Evolutionary conservation across 2,797 vertebrate genomes (phyloP), one percentile per base, ranked within the genome.

Genomic region (Acipenser ruthenus): DNA sequence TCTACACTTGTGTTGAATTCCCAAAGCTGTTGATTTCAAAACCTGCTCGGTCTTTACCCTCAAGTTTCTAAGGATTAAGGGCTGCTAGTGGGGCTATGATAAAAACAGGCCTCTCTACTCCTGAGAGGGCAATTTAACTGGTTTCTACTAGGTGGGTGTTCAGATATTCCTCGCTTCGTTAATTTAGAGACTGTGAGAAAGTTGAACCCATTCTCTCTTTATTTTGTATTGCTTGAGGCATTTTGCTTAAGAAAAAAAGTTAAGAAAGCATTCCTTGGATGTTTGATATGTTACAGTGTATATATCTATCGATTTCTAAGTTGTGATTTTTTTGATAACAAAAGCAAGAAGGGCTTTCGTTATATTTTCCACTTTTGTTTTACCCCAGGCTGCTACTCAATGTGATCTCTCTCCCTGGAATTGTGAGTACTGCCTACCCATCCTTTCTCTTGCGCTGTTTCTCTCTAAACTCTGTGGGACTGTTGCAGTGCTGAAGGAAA

Each of bases 271-370:
- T 67, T 63, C 60, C 64, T 66, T 68, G 69, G 68, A 65, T 47
- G 65, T 56, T 69, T 71, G 72, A 74, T 79, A 79, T 77, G 73
- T 78, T 81, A 58, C 70, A 65, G 67, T 64, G 67, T 77, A 78
- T 77, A 73, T 75, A 77, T 76, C 55, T 77, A 83, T 81, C 71
- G 80, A 82, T 82, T 81, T 76, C 60, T 77, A 66, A 67, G 52
- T 67, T 48, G 63, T 10, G 66, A 63, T 49, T 8, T 55, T 56
- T 59, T 59, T 3, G 18, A 37, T 13, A 23, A 62, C n/a, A 37
- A 62, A 62, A 62, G 60, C 7, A 48, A 62, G 13, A 37, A 8
- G 10, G 23, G 65, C 56, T 69, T 18, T 69, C 18, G 47, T 56
- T 62, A 15, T 49, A 15, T 60, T 60, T 62, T 47, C 48, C 60